Base-by-base conservation (phyloP, 2,113 vertebrate species). In the Sceloporus undulatus region DNA sequence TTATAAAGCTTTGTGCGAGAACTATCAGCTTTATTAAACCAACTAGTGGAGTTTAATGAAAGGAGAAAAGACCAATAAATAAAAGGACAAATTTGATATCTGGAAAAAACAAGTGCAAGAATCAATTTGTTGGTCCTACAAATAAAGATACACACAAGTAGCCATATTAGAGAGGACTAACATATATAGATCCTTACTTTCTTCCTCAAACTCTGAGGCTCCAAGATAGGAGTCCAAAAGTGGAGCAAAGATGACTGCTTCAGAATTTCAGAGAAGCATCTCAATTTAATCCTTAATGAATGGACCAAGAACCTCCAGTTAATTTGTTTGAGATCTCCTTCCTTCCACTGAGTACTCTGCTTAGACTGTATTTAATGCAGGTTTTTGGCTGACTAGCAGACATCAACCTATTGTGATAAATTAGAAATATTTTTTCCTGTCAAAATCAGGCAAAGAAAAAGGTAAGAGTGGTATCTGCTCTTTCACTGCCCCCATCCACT, bases 21-120 rank as follows among this genome's bases (percentile, higher is more conserved):
- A 95, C 94, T 95, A 92, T 94, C 92, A 95, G 95, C 94, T 96
- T 97, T 94, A 96, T 93, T 95, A 94, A 95, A 93, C 83, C 90
- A 95, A 93, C 71, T 0, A 0, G 89, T 91, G 59, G 75, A 85
- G 48, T 90, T 90, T 62, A 89, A 90, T 95, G 87, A 76, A 94
- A 94, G 71, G 59, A 2, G 0, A 73, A 84, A 89, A 88, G 38
- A 65, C 13, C 85, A 89, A 84, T 91, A 94, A 94, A 90, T 1
- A 87, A 84, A 86, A 88, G 79, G 74, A 65, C n/a, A 90, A 89
- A 80, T 87, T 87, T 88, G 87, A 86, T 80, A 91, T 81, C 81
- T 54, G 27, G 89, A 85, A 87, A 84, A 88, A 84, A 91, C 80
- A 59, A 14, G 70, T 23, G 84, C 79, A 91, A 48, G 42, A 59